These are phyloP conservation scores for Parnassius mnemosyne DNA, from an alignment of 2,888 invertebrate genomes.

Conservation along the genomic window DNA sequence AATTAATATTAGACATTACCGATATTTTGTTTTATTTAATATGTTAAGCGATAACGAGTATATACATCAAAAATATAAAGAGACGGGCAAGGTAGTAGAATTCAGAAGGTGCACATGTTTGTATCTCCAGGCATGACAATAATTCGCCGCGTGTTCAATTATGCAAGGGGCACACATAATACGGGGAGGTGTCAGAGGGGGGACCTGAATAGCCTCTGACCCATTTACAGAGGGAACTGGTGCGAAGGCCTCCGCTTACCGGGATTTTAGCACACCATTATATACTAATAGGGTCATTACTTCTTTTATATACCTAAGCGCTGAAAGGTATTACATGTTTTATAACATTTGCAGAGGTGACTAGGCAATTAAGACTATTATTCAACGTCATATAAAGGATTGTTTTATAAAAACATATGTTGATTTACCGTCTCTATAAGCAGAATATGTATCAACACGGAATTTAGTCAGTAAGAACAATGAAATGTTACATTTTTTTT, in stretches of 20 bases:
- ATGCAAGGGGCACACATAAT: slow-evolving; percentile 70
- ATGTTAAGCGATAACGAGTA: too few species aligned
- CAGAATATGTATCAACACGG: too few species aligned
- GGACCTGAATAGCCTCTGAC: slow-evolving; percentile 72
- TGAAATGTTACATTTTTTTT: too few species aligned
- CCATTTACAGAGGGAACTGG: slow-evolving; percentile 69
- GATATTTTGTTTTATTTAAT: too few species aligned
- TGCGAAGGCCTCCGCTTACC: slow-evolving; percentile 53
- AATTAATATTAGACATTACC: too few species aligned
- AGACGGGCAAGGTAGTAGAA: slow-evolving; percentile 34
- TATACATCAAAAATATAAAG: slow-evolving; percentile 6
- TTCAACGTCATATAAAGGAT: too few species aligned
- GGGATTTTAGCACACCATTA: slow-evolving; percentile 42
- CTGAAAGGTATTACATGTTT: not conserved
- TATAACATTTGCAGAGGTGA: not conserved
- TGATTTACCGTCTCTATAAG: too few species aligned
- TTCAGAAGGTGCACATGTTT: slow-evolving; percentile 50
- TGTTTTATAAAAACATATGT: too few species aligned
- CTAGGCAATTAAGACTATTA: too few species aligned
- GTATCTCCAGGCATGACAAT: slow-evolving; percentile 65
- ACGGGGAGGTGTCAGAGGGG: slow-evolving; percentile 45
- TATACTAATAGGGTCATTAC: slow-evolving; percentile 28
- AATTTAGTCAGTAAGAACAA: too few species aligned
- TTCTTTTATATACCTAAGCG: not conserved
- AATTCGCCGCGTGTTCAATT: slow-evolving; percentile 76